Conservation (phyloP, 2,113 vertebrate species). For the Propithecus coquereli region DNA sequence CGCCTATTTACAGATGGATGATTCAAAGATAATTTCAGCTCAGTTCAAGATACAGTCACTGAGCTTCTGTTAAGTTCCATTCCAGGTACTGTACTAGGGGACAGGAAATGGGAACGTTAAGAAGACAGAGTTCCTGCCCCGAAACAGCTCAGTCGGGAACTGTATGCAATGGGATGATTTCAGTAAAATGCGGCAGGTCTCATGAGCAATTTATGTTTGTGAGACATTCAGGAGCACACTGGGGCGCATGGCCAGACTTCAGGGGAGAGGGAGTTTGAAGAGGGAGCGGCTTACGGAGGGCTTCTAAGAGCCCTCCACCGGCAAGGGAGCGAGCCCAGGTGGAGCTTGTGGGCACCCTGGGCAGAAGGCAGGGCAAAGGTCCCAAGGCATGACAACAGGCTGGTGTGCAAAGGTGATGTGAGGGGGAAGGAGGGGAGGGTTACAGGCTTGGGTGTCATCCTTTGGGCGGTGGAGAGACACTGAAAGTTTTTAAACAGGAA, state of each 20-base stretch:
- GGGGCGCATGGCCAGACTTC: neutral
- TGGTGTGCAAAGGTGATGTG: neutral
- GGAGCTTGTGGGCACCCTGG: no score
- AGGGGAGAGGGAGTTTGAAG: neutral
- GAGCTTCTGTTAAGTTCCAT: neutral
- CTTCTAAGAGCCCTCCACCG: neutral
- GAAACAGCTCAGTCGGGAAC: neutral
- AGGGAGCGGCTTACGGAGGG: neutral
- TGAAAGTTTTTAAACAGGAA: neutral
- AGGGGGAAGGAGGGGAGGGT: neutral
- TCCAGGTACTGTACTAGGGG: neutral
- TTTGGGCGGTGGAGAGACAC: neutral
- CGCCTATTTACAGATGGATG: neutral
- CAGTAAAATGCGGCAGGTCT: neutral
- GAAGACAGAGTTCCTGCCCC: neutral
- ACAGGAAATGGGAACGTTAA: neutral
- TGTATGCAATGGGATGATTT: fast-evolving
- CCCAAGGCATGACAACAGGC: neutral
- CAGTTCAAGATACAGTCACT: neutral
- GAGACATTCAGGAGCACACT: fast-evolving
- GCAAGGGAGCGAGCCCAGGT: neutral
- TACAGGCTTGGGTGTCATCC: no score
- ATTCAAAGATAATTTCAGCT: slow-evolving; percentile 20
- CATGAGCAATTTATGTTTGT: neutral
- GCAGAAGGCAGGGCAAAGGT: neutral